These are phyloP conservation scores for Erannis defoliaria DNA, from an alignment of 2,888 invertebrate species.

Conservation along the genomic window DNA sequence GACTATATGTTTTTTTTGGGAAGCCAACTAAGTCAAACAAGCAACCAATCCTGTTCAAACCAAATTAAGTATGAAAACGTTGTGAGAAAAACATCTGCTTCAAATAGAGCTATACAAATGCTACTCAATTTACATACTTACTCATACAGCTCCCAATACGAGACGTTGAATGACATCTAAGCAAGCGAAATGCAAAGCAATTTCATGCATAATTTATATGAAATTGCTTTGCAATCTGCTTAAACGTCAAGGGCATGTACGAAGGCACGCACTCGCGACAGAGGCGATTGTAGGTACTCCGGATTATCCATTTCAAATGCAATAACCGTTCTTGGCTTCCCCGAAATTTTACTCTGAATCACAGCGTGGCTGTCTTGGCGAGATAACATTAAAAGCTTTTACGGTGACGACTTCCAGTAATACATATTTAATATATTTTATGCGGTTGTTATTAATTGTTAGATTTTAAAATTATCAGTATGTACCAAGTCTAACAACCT, in stretches of 20 bases:
- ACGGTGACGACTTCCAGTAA: conserved; percentile 13
- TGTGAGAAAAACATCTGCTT: conserved; percentile 23
- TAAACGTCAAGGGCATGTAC: conserved; percentile 39
- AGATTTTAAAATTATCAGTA: too few species aligned
- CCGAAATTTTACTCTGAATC: conserved; percentile 23
- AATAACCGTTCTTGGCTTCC: conserved; percentile 18
- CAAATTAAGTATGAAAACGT: conserved; percentile 2
- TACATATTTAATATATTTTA: neutral
- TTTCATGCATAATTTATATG: conserved; percentile 40
- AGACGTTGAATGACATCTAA: conserved; percentile 38
- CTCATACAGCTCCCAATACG: conserved; percentile 30
- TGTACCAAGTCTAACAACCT: too few species aligned
- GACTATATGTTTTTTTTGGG: neutral
- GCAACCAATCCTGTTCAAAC: neutral
- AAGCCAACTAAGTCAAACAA: neutral
- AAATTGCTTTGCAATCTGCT: conserved; percentile 40
- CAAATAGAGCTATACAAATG: conserved; percentile 24
- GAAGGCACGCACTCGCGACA: conserved; percentile 26
- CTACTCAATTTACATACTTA: conserved; percentile 36
- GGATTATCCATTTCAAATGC: conserved; percentile 24
- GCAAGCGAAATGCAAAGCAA: conserved; percentile 38
- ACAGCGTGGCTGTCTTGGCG: conserved; percentile 22
- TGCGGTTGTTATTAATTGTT: neutral
- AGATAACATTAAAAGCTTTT: conserved; percentile 22
- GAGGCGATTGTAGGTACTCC: conserved; percentile 13